Conservation (phyloP, 2,113 vertebrate genomes). For the Pteropus alecto region DNA sequence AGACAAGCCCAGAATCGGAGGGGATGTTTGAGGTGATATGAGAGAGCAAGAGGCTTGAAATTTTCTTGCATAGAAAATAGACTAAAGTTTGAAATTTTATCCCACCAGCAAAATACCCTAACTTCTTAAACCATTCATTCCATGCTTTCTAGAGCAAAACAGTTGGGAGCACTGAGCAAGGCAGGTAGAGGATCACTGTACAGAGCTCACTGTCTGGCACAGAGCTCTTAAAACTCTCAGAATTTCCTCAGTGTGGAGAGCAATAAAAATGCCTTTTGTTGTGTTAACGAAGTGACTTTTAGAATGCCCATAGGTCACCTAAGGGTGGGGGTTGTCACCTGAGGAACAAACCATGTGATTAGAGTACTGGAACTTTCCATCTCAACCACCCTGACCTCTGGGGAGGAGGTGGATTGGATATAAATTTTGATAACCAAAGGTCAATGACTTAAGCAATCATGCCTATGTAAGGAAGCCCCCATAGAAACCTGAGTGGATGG, state of each 20-base stretch:
- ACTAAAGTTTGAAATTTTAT: not conserved
- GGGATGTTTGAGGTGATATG: not conserved
- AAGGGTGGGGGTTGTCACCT: not conserved
- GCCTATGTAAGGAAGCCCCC: not conserved
- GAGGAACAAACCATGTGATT: not conserved
- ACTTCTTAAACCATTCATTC: not conserved
- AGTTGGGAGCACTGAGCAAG: not conserved
- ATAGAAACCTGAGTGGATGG: not conserved
- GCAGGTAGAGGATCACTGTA: not conserved
- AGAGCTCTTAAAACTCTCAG: not conserved
- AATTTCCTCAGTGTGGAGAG: not conserved
- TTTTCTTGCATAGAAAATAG: slow-evolving; percentile 25
- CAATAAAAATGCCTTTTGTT: not conserved
- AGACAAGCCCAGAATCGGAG: not conserved
- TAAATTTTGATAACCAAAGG: not conserved
- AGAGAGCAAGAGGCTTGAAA: not conserved
- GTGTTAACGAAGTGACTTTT: not conserved
- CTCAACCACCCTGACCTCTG: not conserved
- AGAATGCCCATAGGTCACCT: not conserved
- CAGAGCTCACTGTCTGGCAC: not conserved
- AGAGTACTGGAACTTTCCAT: not conserved
- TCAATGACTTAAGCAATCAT: not conserved
- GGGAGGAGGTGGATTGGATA: not conserved
- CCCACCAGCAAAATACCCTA: not conserved
- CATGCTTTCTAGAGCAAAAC: not conserved